Evolutionary conservation across 2,113 vertebrate genomes (phyloP).

Genomic region (Plecturocebus donacophilus): DNA sequence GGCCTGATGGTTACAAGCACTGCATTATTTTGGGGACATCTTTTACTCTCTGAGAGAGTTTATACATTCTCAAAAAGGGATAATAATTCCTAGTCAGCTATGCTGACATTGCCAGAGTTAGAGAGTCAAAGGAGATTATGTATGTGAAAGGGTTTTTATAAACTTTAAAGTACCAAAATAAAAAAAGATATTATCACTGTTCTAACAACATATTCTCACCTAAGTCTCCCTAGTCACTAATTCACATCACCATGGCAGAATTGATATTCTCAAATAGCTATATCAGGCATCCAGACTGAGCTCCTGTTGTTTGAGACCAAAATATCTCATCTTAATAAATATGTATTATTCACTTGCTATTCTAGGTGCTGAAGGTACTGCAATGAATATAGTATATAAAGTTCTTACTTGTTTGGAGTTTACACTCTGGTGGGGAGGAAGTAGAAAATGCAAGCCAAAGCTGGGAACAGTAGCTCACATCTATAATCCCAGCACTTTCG

Average conservation of each 20-base stretch:
- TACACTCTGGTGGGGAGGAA: not conserved
- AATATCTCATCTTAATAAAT: conserved; percentile 34
- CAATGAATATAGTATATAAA: not conserved
- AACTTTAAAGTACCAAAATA: not conserved
- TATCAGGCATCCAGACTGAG: not conserved
- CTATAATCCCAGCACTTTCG: too few relatives aligned
- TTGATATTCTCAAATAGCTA: not conserved
- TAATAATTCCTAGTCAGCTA: not conserved
- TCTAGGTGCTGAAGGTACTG: not conserved
- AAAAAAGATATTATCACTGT: not conserved
- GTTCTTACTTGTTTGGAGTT: not conserved
- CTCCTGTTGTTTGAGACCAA: not conserved
- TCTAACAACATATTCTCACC: conserved; percentile 1
- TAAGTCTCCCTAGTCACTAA: not conserved
- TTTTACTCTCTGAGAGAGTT: not conserved
- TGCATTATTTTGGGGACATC: not conserved
- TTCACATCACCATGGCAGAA: not conserved
- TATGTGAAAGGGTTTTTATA: conserved; percentile 27
- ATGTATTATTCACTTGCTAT: not conserved
- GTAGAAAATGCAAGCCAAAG: not conserved
- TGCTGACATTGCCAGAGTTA: not conserved
- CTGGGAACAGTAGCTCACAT: too few relatives aligned
- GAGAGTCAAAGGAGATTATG: not conserved
- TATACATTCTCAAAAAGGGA: not conserved
- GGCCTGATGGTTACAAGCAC: not conserved